These are phyloP conservation scores for Nemotelus pantherinus DNA, from an alignment of 2,888 invertebrate species.

Conservation along the genomic window DNA sequence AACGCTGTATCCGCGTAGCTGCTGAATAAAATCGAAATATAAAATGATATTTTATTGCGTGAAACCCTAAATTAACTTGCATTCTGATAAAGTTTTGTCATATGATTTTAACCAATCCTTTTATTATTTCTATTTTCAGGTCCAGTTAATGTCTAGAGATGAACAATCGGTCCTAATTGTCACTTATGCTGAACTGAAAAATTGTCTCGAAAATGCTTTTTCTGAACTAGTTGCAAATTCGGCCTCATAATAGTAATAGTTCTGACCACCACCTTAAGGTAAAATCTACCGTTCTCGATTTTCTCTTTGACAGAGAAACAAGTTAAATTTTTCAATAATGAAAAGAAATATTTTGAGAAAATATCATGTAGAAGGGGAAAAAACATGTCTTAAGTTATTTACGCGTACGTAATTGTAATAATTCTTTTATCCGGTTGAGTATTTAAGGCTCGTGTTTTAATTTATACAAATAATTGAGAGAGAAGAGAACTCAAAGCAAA, in stretches of 20 bases:
- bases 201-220: slow-evolving; percentile 93
- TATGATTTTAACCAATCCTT: not conserved
- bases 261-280: slow-evolving; percentile 50
- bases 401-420: slow-evolving; percentile 38
- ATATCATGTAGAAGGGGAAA: slow-evolving; percentile 33
- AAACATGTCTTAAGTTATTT: slow-evolving; percentile 41
- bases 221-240: slow-evolving; percentile 72
- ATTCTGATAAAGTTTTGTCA: too few species aligned
- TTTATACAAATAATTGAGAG: slow-evolving; percentile 33
- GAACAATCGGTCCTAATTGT: slow-evolving; percentile 96
- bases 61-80: too few species aligned
- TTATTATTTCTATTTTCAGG: slow-evolving; percentile 66
- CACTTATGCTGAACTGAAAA: slow-evolving; percentile 93
- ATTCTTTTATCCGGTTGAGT: slow-evolving; percentile 44
- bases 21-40: too few species aligned
- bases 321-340: slow-evolving; percentile 2
- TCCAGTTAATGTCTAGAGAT: slow-evolving; percentile 95
- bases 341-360: slow-evolving; percentile 18
- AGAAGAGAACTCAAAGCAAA: not conserved
- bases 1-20: too few species aligned
- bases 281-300: slow-evolving; percentile 20
- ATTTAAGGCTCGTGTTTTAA: slow-evolving; percentile 45
- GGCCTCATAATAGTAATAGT: slow-evolving; percentile 57
- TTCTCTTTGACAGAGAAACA: slow-evolving; percentile 49
- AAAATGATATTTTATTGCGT: too few species aligned